Percentiles rank a stretch among this genome's conserved stretches.
Conservation (phyloP, 2,888 invertebrate genomes). For the Dolichomitus sp. region DNA sequence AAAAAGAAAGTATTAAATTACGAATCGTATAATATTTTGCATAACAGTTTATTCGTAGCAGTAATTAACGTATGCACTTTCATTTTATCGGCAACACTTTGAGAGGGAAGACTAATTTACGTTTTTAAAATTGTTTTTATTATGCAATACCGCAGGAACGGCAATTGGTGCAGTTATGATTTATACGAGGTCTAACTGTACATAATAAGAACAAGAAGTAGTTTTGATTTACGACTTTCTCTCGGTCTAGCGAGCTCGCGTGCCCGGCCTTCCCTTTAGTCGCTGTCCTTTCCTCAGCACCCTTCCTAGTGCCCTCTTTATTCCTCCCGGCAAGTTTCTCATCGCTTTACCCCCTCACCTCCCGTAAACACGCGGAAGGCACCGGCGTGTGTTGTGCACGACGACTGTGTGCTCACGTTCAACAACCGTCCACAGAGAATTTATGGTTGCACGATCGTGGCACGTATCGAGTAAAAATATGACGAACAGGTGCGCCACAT, state of each 20-base stretch:
- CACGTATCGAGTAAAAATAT: slow-evolving; percentile 62
- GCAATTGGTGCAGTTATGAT: not conserved
- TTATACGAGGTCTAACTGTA: slow-evolving; percentile 19
- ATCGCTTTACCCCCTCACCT: not conserved
- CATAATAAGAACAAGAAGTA: slow-evolving; percentile 49
- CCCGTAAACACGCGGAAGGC: slow-evolving; percentile 45
- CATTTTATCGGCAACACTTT: not conserved
- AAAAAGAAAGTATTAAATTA: too few species aligned
- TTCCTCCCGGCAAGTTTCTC: slow-evolving; percentile 13
- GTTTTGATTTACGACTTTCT: slow-evolving; percentile 76
- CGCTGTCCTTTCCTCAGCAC: slow-evolving; percentile 43
- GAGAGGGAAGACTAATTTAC: not conserved
- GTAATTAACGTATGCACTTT: not conserved
- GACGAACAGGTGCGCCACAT: slow-evolving; percentile 63
- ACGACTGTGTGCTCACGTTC: slow-evolving; percentile 62
- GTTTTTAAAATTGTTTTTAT: not conserved
- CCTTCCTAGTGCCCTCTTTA: slow-evolving; percentile 51
- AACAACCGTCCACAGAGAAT: slow-evolving; percentile 46
- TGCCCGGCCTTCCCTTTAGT: slow-evolving; percentile 52
- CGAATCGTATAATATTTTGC: too few species aligned
- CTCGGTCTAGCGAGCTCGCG: slow-evolving; percentile 58
- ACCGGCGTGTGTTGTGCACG: slow-evolving; percentile 55
- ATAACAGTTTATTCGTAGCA: too few species aligned
- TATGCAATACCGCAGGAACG: not conserved
- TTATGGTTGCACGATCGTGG: slow-evolving; percentile 58